Evolutionary conservation across 2,888 invertebrate species (phyloP).

Genomic region (Drosophila birchii): DNA sequence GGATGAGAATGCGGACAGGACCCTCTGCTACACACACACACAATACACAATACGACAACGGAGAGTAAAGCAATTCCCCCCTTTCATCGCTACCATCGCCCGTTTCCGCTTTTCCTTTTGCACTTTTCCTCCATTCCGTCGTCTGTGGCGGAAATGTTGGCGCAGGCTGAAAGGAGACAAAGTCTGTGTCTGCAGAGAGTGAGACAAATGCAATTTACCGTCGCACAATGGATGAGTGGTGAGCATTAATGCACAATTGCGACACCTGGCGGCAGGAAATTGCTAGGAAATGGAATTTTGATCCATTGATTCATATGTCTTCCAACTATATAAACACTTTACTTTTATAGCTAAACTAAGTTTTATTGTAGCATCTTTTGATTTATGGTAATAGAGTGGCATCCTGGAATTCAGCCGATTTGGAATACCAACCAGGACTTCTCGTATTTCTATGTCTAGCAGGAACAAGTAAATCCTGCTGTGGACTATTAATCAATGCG

Average conservation of each 20-base stretch:
- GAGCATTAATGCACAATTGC: slow-evolving; percentile 52
- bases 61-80: slow-evolving; percentile 27
- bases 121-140: slow-evolving; percentile 40
- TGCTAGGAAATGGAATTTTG: slow-evolving; percentile 59
- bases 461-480: slow-evolving; percentile 23
- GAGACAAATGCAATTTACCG: slow-evolving; percentile 49
- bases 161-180: slow-evolving; percentile 46
- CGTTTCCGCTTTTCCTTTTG: slow-evolving; percentile 3
- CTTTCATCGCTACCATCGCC: slow-evolving; percentile 6
- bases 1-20: background rate
- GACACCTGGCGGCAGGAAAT: slow-evolving; percentile 73
- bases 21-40: slow-evolving; percentile 2
- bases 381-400: background rate
- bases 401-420: background rate
- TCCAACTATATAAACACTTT: background rate
- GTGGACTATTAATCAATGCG: slow-evolving; percentile 60
- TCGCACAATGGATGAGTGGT: slow-evolving; percentile 35
- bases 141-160: slow-evolving; percentile 75
- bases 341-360: background rate
- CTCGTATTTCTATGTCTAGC: background rate
- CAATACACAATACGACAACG: slow-evolving; percentile 1
- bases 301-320: slow-evolving; percentile 21
- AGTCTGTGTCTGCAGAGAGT: slow-evolving; percentile 2
- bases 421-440: slow-evolving; percentile 11
- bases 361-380: background rate